These are phyloP conservation scores for Rhinichthys osculus DNA, from an alignment of 2,797 vertebrate genomes.

Conservation along the genomic window DNA sequence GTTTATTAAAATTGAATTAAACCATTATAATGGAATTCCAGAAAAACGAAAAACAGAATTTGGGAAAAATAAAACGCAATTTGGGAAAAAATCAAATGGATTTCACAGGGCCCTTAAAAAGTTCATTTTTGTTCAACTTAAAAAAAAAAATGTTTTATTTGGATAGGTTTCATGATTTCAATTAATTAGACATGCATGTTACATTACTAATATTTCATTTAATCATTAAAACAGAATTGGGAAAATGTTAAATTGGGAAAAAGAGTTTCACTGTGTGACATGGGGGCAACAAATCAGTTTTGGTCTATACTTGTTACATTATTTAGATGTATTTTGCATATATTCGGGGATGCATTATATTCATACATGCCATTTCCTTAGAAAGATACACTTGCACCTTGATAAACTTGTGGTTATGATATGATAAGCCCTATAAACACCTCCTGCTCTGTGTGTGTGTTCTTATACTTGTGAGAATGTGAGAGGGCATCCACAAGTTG, in stretches of 20 bases:
- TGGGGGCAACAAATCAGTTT: too few species aligned
- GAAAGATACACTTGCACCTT: neutral
- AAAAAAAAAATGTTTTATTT: too few species aligned
- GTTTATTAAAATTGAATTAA: neutral
- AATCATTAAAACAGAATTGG: neutral
- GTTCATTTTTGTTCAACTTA: too few species aligned
- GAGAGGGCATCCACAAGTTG: neutral
- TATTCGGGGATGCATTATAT: neutral
- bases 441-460: neutral
- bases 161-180: neutral
- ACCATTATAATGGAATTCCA: neutral
- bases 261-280: neutral
- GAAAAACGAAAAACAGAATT: neutral
- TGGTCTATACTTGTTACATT: too few species aligned
- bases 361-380: too few species aligned
- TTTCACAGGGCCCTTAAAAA: neutral
- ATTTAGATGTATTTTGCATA: neutral
- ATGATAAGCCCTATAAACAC: neutral
- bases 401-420: neutral
- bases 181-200: neutral
- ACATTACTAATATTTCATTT: too few species aligned
- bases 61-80: neutral
- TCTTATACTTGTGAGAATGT: constrained; percentile 25
- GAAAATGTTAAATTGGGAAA: neutral
- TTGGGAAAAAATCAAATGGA: neutral